Base-by-base conservation (phyloP, 2,888 invertebrate genomes). In the Cordylochernes scorpioides region DNA sequence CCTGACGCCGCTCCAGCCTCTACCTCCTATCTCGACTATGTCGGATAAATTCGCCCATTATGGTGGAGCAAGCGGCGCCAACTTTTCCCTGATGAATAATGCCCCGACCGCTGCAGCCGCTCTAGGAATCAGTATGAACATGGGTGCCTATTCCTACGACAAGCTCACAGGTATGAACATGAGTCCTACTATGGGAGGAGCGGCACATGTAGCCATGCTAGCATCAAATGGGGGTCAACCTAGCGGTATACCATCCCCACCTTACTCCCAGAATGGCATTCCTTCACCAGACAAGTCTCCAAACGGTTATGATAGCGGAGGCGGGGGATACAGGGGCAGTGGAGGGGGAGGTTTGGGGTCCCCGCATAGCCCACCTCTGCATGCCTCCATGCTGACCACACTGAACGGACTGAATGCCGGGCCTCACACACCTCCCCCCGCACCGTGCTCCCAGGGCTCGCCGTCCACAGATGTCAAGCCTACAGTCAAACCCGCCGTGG, bases 11-110 rank as follows among this genome's bases (percentile, higher is more conserved):
- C 63, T 94, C 17, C 80, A 91, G 50, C 88, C 91, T 14, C 59
- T 94, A 47, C 91, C 94, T 30, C 91, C 91, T 34, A 91, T 91
- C 47, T 86, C 88, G 36, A 88, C 91, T 30, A 86, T 91, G 63
- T 86, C 86, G 28, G 86, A 88, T 55, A 88, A 88, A 54, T 88
- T 88, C 55, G 35, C 41, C 30, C 74, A 75, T 55, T 67, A 68
- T 42, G 42, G 42, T 24, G 31, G 31, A 13, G 28, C 28, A 10
- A 31, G 24, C n/a, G 27, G 29, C 10, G 70, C 71, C 26, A 68
- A 69, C 40, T 82, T 78, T 58, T 74, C 75, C 34, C 75, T 78
- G 40, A 78, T 78, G 66, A 80, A 75, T 50, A 77, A 77, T 55
- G 55, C 55, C 25, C 25, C 31, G 17, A 64, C 64, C 32, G 60